phyloP scores from a whole-genome alignment of 2,888 invertebrate species.

The Lymantria monacha region DNA sequence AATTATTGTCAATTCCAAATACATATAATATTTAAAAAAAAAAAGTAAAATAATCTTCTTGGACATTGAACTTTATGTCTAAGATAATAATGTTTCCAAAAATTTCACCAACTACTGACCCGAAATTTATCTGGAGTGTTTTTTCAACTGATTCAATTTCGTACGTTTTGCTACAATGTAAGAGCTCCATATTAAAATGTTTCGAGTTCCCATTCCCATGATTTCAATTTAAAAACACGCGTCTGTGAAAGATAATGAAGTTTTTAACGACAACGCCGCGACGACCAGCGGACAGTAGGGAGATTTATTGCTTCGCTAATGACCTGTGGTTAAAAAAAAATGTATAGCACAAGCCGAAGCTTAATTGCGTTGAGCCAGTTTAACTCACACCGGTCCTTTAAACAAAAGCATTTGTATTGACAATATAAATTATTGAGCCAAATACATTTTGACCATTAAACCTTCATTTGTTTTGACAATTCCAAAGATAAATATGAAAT shows the following conservation, averaged over 20 bases:
- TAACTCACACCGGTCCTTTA: slow-evolving; percentile 13
- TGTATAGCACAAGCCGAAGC: slow-evolving; percentile 20
- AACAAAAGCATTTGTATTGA: slow-evolving; percentile 28
- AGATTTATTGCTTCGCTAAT: slow-evolving; percentile 75
- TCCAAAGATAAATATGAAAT: slow-evolving; percentile 4
- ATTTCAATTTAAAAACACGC: slow-evolving; percentile 59
- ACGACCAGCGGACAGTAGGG: slow-evolving; percentile 49
- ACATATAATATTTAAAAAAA: slow-evolving; percentile 7
- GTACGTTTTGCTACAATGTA: slow-evolving; percentile 57
- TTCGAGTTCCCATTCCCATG: slow-evolving; percentile 55
- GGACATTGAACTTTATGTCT: slow-evolving; percentile 23
- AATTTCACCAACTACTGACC: neutral
- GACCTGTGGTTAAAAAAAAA: slow-evolving; percentile 55
- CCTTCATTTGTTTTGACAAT: slow-evolving; percentile 9
- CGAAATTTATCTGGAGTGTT: slow-evolving; percentile 15
- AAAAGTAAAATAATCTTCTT: neutral
- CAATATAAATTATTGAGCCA: slow-evolving; percentile 10
- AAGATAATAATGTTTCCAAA: slow-evolving; percentile 15
- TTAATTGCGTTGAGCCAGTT: slow-evolving; percentile 24
- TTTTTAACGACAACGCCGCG: slow-evolving; percentile 54
- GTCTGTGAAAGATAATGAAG: slow-evolving; percentile 69
- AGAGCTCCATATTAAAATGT: slow-evolving; percentile 55
- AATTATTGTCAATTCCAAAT: slow-evolving; percentile 40
- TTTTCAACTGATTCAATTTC: slow-evolving; percentile 48
- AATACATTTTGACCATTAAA: slow-evolving; percentile 8